These are phyloP conservation scores for Charanyca ferruginea DNA, from an alignment of 2,888 invertebrate species.

Conservation along the genomic window DNA sequence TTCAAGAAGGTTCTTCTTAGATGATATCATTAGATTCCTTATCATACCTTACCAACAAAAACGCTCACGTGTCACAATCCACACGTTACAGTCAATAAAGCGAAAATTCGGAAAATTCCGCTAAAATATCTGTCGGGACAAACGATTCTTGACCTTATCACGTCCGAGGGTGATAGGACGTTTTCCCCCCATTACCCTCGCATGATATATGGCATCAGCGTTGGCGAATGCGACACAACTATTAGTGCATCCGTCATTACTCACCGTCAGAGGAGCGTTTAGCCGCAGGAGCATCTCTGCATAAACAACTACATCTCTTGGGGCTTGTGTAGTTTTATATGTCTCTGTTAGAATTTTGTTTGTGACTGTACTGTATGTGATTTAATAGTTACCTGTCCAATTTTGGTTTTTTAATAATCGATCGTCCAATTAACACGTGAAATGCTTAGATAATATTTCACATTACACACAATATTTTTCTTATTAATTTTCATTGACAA, in stretches of 20 bases:
- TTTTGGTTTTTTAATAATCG: no score
- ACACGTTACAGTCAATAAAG: slow-evolving; percentile 48
- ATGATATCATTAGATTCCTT: not conserved
- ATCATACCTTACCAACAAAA: not conserved
- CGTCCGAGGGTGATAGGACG: slow-evolving; percentile 84
- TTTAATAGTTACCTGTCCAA: no score
- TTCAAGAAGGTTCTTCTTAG: no score
- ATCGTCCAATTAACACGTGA: no score
- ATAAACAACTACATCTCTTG: slow-evolving; percentile 80
- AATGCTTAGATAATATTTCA: no score
- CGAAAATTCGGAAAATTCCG: slow-evolving; percentile 55
- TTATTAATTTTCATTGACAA: no score
- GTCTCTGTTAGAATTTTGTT: slow-evolving; percentile 24
- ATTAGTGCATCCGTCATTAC: slow-evolving; percentile 91
- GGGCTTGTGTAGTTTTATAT: slow-evolving; percentile 53
- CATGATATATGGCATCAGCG: slow-evolving; percentile 85
- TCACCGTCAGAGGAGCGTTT: slow-evolving; percentile 87
- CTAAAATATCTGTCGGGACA: slow-evolving; percentile 79
- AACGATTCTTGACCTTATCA: slow-evolving; percentile 87
- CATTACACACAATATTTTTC: no score
- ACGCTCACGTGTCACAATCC: not conserved
- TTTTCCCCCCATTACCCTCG: slow-evolving; percentile 87
- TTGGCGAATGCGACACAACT: slow-evolving; percentile 87
- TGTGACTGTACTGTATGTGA: not conserved
- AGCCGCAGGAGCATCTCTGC: slow-evolving; percentile 75